phyloP scores from a whole-genome alignment of 2,113 vertebrate genomes.

The Chloropsis hardwickii region DNA sequence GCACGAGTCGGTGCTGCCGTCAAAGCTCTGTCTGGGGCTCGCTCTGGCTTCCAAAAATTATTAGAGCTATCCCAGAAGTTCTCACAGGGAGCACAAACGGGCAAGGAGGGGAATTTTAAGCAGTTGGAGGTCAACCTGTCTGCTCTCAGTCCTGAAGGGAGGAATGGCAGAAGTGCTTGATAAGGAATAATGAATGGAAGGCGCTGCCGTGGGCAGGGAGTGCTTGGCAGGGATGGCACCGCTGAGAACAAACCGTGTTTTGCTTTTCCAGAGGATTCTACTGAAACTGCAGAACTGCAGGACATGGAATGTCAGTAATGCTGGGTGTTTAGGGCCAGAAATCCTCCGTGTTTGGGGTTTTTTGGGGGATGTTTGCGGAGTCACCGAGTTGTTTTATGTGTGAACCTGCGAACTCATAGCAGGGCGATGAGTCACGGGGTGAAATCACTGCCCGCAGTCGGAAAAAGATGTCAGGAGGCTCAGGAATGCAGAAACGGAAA shows the following conservation, averaged over 20 bases:
- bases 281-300: neutral
- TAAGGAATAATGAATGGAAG: neutral
- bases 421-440: neutral
- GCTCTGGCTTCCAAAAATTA: neutral
- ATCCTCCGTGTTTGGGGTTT: accelerated
- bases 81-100: neutral
- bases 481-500: constrained; percentile 26
- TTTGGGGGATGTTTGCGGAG: neutral
- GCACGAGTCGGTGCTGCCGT: neutral
- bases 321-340: neutral
- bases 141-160: neutral
- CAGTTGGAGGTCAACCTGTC: neutral
- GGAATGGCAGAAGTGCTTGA: neutral
- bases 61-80: neutral
- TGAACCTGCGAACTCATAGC: neutral
- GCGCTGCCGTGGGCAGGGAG: neutral
- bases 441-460: neutral
- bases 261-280: neutral
- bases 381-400: neutral
- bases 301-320: accelerated
- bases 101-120: neutral
- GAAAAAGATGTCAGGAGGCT: neutral
- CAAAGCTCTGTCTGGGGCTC: neutral
- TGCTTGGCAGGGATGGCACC: neutral
- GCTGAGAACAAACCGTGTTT: neutral